Conservation (phyloP, 2,888 invertebrate species). For the Acrocyrtus sp. region DNA sequence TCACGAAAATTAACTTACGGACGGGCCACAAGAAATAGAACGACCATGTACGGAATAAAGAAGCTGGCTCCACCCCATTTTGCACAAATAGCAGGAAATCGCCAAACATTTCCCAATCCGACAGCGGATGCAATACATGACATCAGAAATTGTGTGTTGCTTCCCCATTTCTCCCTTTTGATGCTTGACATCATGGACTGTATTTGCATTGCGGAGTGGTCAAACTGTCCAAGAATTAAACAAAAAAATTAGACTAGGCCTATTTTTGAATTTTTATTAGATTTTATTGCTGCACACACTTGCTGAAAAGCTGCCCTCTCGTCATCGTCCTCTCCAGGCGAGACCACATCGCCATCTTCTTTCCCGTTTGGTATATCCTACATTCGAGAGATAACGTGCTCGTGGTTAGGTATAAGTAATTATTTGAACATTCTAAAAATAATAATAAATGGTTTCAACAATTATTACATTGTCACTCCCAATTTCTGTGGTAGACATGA, state of each 20-base stretch:
- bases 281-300: neutral
- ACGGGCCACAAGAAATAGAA: conserved; percentile 12
- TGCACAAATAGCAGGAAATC: conserved; percentile 25
- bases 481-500: too few species aligned
- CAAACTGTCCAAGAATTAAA: conserved; percentile 2
- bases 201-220: neutral
- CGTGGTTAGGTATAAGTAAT: too few species aligned
- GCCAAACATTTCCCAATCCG: conserved; percentile 28
- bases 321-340: conserved; percentile 13
- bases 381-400: too few species aligned
- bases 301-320: neutral
- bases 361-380: too few species aligned
- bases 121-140: conserved; percentile 24
- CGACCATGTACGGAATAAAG: conserved; percentile 11
- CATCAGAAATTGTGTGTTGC: conserved; percentile 27
- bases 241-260: neutral
- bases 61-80: conserved; percentile 10
- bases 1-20: conserved; percentile 13
- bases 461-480: too few species aligned
- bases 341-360: neutral
- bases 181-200: neutral
- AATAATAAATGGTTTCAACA: too few species aligned
- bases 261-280: neutral
- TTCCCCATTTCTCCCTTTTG: conserved; percentile 32
- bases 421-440: too few species aligned